Base-by-base conservation (phyloP, 2,113 vertebrate genomes). In the Nerophis lumbriciformis region DNA sequence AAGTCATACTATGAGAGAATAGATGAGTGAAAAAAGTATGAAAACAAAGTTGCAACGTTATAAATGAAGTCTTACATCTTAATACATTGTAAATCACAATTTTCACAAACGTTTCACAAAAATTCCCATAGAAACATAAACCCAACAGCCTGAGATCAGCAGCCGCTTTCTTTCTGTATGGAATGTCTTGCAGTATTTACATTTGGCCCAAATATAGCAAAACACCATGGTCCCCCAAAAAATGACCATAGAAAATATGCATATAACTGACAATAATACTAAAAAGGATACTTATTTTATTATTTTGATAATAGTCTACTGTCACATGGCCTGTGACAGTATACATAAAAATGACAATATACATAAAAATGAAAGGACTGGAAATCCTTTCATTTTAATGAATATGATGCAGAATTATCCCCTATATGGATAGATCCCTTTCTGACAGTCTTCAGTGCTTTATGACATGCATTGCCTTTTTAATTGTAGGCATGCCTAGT, bases 401-500 rank as follows among this genome's bases (percentile, higher is more conserved):
- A n/a, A 10, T 3, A 8, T 39, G 36, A 11, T n/a, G 36, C 53
- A 38, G 38, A 55, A 39, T 55, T 37, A 55, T 38, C 53, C 14
- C 1, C 36, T 55, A 28, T 55, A 54, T 54, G 28, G n/a, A 39
- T 8, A 38, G 14, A 55, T 55, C 53, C 37, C 37, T 42, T 42
- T 39, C 11, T 44, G 38, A 57, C 54, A 57, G n/a, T n/a, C 37
- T 39, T 39, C n/a, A 12, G 14, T 55, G 36, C 53, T 57, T 57
- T 57, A 44, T 57, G 55, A 57, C 55, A 44, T 57, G 16, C 12
- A 57, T 39, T 57, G 39, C 8, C 55, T 13, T 42, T 56, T 19
- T 21, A 44, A 57, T 44, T 45, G 6, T 39, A 52, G 8, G 48
- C 6, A 16, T 52, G 11, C 21, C n/a, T 53, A 7, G 53, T 69